Evolutionary conservation across 2,113 vertebrate species (phyloP), one percentile per base, ranked within the genome.

Genomic region (Salminus brasiliensis): DNA sequence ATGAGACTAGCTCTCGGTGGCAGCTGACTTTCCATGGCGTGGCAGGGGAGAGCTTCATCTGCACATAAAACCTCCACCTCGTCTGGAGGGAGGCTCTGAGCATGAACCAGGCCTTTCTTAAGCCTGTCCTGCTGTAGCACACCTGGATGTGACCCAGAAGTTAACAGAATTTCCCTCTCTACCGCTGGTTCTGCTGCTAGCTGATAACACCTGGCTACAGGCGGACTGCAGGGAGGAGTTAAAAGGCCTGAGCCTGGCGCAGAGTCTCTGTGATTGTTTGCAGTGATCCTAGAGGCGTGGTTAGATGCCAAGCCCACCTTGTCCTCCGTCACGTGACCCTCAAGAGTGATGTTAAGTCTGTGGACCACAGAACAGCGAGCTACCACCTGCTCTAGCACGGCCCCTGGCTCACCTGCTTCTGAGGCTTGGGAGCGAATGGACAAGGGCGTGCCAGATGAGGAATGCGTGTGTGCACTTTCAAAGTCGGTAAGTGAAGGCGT

Each of bases 231-330:
- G 0, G 95, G 94, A 0, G 95, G 94, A 0, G 95, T 95, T 39
- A 95, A 92, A 93, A 95, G 91, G 74, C 93, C 90, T 36, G 94
- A 93, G 65, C 95, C 94, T 0, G 95, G 93, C 43, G 93, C 94
- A 74, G 94, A 94, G 78, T 94, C 91, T 81, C 93, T 94, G 27
- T 93, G 90, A 41, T 93, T 94, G 12, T 94, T 88, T 30, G 92
- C 95, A 0, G 93, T 94, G 85, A 92, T 95, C 85, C 92, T 95
- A 30, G 93, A 93, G 4, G 91, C 80, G 59, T 94, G 92, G 36
- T 29, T 23, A 41, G 49, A 18, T 6, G 25, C 65, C 85, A 91
- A 3, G 80, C 87, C 62, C 87, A 90, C 5, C 91, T 90, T 4
- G 25, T 74, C 10, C 85, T 78, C 82, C 55, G 81, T 73, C 85